These are phyloP conservation scores for Girardinichthys multiradiatus DNA, from an alignment of 2,113 vertebrate species.

Conservation along the genomic window DNA sequence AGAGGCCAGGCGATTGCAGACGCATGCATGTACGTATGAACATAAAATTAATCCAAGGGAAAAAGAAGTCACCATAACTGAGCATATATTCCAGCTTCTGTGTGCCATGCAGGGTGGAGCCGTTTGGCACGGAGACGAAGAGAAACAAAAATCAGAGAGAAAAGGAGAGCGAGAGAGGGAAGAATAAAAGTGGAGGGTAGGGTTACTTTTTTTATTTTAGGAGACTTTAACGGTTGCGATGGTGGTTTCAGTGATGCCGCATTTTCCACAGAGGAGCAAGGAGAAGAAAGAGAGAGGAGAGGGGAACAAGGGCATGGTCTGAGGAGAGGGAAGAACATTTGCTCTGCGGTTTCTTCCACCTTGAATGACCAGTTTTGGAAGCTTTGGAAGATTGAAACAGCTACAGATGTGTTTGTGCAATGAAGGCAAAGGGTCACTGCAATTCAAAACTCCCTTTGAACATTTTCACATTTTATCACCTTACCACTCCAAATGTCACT, in stretches of 20 bases:
- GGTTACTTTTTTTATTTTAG: slow-evolving; percentile 74
- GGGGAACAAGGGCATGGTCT: slow-evolving; percentile 55
- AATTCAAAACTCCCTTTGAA: too few species aligned
- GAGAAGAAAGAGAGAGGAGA: slow-evolving; percentile 36
- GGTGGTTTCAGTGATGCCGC: slow-evolving; percentile 79
- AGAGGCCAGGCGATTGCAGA: neutral
- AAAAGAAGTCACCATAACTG: slow-evolving; percentile 1
- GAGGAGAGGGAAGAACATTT: slow-evolving; percentile 56
- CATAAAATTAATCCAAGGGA: neutral
- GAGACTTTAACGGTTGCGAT: slow-evolving; percentile 67
- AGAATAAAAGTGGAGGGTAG: slow-evolving; percentile 59
- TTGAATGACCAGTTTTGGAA: slow-evolving; percentile 21
- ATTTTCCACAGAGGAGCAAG: slow-evolving; percentile 79
- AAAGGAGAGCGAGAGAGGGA: slow-evolving; percentile 33
- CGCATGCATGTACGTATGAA: slow-evolving; percentile 8
- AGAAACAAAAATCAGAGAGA: slow-evolving; percentile 18
- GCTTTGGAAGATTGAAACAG: slow-evolving; percentile 42
- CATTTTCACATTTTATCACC: too few species aligned
- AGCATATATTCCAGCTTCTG: slow-evolving; percentile 25
- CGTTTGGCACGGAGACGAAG: slow-evolving; percentile 35
- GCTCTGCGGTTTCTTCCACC: slow-evolving; percentile 38
- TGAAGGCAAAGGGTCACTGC: neutral
- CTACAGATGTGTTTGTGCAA: slow-evolving; percentile 23
- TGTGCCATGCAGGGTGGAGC: slow-evolving; percentile 61
- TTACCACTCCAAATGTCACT: too few species aligned